Conservation (phyloP, 1,140 invertebrate species). For the Notospermus geniculatus region DNA sequence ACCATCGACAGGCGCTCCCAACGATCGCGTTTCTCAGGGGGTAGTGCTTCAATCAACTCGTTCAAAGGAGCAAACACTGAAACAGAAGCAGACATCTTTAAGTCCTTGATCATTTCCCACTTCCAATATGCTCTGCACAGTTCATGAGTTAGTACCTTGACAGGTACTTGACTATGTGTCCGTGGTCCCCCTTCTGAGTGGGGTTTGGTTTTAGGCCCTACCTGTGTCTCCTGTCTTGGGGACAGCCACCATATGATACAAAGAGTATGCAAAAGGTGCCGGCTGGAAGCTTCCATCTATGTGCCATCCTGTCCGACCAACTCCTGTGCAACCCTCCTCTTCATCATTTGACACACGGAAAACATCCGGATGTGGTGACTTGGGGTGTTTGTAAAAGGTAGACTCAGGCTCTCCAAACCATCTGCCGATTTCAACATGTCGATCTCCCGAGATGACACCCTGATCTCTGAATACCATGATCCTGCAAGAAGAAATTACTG, state of each 20-base stretch:
- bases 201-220: conserved; percentile 19
- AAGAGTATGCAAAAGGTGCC: conserved; percentile 55
- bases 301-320: conserved; percentile 60
- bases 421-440: conserved; percentile 59
- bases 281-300: conserved; percentile 60
- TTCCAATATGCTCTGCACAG: too few relatives aligned
- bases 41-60: conserved; percentile 54
- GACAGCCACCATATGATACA: conserved; percentile 56
- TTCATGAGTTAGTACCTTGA: too few relatives aligned
- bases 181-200: too few relatives aligned
- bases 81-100: conserved; percentile 8
- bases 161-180: too few relatives aligned
- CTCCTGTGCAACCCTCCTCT: conserved; percentile 57
- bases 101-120: too few relatives aligned
- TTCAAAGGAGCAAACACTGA: conserved; percentile 56
- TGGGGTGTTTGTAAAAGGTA: conserved; percentile 59
- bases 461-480: conserved; percentile 59
- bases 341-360: conserved; percentile 59
- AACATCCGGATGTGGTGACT: conserved; percentile 58
- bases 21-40: conserved; percentile 35
- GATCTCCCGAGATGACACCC: conserved; percentile 51
- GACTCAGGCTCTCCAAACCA: conserved; percentile 60
- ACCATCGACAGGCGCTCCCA: conserved; percentile 58
- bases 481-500: too few relatives aligned
- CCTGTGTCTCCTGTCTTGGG: conserved; percentile 54